Percentiles rank a stretch among this genome's conserved stretches.
Evolutionary conservation across 2,888 invertebrate genomes (phyloP).

Genomic region (Smittia sp.): DNA sequence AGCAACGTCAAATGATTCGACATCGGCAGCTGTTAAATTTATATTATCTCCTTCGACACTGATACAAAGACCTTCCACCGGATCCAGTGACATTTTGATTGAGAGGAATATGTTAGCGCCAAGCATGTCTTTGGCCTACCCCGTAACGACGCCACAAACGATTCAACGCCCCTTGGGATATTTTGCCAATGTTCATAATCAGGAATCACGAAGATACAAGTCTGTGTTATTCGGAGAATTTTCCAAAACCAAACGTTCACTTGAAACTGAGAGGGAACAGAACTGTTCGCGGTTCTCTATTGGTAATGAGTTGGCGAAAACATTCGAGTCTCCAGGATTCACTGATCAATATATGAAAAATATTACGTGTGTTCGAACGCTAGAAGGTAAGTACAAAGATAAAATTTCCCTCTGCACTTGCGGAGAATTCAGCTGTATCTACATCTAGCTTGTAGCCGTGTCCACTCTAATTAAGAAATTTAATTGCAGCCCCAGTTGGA

Average conservation of each 20-base stretch:
- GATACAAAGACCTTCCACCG: conserved; percentile 14
- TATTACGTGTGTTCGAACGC: conserved; percentile 63
- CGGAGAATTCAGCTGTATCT: background rate
- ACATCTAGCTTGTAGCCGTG: too few species aligned
- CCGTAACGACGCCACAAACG: background rate
- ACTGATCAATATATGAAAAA: conserved; percentile 66
- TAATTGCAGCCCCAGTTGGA: conserved; percentile 59
- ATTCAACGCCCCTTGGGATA: background rate
- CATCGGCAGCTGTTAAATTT: conserved; percentile 38
- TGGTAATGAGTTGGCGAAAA: conserved; percentile 59
- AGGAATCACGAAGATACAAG: conserved; percentile 3
- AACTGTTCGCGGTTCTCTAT: conserved; percentile 59
- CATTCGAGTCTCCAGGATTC: conserved; percentile 69
- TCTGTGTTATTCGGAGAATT: background rate
- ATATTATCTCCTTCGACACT: conserved; percentile 33
- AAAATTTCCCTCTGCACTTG: too few species aligned
- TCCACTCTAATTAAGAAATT: conserved; percentile 27
- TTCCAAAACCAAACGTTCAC: conserved; percentile 21
- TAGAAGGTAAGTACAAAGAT: conserved; percentile 60
- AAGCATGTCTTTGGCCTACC: conserved; percentile 9
- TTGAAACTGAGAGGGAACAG: conserved; percentile 43
- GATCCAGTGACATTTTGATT: conserved; percentile 26
- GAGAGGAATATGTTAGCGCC: background rate
- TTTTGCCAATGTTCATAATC: conserved; percentile 8
- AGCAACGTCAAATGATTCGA: conserved; percentile 40